Evolutionary conservation across 2,113 vertebrate species (phyloP), one percentile per base, ranked within the genome.

Genomic region (Anoplopoma fimbria): DNA sequence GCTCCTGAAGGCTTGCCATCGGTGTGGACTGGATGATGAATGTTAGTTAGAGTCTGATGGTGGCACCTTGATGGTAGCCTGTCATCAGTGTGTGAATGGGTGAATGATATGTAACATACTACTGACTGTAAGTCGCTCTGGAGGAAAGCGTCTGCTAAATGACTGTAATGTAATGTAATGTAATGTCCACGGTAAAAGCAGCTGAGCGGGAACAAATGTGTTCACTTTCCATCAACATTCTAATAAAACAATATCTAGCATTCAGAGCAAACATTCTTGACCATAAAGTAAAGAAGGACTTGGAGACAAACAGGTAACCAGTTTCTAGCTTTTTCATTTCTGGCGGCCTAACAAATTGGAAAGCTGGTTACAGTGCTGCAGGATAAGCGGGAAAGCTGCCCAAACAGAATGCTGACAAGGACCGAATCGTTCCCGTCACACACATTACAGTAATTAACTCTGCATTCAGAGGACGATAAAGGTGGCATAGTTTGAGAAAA

Each of bases 381-480:
- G 60, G 60, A 71, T n/a, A 31, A 4, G 27, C 31, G 79, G 82
- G 80, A 85, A 61, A 29, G 34, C 67, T 40, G 34, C 67, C 76
- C 76, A 77, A 81, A 77, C 79, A 85, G 60, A 89, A 38, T 78
- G 90, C 87, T 88, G 88, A 90, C 85, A 17, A 72, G 27, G 27
- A 65, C 67, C 53, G 3, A 89, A 81, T 81, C 71, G 65, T 81
- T 83, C 76, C 68, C 42, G 6, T 89, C 72, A 61, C 47, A 40
- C 79, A 76, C 87, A 86, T 87, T 83, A 86, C 42, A 45, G 78
- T 87, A 83, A 91, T 90, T 88, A 86, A 83, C 82, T 91, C 82
- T 78, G 25, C 76, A 77, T 79, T 87, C 70, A 74, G 72, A 85
- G 21, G 69, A 61, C 69, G 42, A 65, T 81, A 87, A 69, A 58